Conservation (phyloP, 2,888 invertebrate genomes). For the Diachrysia chrysitis region DNA sequence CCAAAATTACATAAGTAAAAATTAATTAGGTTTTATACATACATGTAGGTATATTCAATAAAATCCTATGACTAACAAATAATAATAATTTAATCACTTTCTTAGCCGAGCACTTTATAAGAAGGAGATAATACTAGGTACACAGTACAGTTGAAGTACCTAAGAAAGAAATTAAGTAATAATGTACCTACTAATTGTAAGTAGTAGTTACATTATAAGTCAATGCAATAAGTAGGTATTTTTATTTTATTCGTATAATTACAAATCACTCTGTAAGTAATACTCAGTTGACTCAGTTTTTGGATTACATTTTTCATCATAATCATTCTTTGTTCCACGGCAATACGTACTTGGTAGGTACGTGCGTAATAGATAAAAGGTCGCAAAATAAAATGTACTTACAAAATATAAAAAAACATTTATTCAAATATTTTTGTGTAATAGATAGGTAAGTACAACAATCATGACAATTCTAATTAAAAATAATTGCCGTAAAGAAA, state of each 20-base stretch:
- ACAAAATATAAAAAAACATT: constrained; percentile 45
- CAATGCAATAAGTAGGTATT: background rate
- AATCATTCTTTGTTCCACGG: background rate
- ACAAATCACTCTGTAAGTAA: background rate
- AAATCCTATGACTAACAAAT: constrained; percentile 1
- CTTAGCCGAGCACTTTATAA: background rate
- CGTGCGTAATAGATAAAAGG: constrained; percentile 19
- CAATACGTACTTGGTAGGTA: background rate
- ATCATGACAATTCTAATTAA: constrained; percentile 30
- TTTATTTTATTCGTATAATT: background rate
- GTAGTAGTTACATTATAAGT: background rate
- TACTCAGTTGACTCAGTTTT: background rate
- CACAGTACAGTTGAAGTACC: background rate
- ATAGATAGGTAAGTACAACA: constrained; percentile 51
- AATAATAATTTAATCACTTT: constrained; percentile 1
- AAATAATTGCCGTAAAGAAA: constrained; percentile 21
- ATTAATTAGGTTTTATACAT: too few relatives aligned
- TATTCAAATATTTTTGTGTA: constrained; percentile 50
- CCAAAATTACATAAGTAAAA: constrained; percentile 3
- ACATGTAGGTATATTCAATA: background rate
- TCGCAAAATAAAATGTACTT: constrained; percentile 52
- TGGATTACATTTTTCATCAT: background rate
- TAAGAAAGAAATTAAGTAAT: background rate
- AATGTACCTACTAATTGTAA: background rate
- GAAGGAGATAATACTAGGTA: background rate